These are phyloP conservation scores for Rattus rattus DNA, from an alignment of 2,113 vertebrate species.

Conservation along the genomic window DNA sequence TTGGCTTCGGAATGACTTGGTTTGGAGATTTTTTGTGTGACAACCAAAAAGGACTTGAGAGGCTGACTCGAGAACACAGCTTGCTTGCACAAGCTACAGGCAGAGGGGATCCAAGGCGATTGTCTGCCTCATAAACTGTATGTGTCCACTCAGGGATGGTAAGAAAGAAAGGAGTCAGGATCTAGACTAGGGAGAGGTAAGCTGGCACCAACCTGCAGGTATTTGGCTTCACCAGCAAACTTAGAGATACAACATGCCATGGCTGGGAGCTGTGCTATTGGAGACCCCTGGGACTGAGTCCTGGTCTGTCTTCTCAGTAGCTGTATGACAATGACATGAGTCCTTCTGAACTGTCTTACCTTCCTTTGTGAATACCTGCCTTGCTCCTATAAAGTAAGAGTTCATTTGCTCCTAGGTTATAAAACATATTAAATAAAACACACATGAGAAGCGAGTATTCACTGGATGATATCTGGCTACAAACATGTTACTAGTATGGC, in stretches of 20 bases:
- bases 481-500: neutral
- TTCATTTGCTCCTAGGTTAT: neutral
- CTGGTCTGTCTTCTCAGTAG: neutral
- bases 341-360: conserved; percentile 27
- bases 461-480: neutral
- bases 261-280: neutral
- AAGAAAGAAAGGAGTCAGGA: neutral
- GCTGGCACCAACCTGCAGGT: neutral
- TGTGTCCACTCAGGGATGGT: neutral
- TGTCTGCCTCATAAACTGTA: neutral
- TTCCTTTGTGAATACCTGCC: conserved; percentile 2
- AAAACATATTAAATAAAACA: conserved; percentile 52
- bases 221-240: neutral
- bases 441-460: neutral
- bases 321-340: conserved; percentile 1
- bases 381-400: neutral
- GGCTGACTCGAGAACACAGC: neutral
- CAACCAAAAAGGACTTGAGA: neutral
- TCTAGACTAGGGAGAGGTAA: neutral
- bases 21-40: neutral
- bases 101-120: neutral
- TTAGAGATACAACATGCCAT: neutral
- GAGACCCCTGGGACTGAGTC: neutral
- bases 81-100: neutral
- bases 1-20: conserved; percentile 12